Evolutionary conservation across 2,888 invertebrate species (phyloP).

Genomic region (Hirtodrosophila duncani): DNA sequence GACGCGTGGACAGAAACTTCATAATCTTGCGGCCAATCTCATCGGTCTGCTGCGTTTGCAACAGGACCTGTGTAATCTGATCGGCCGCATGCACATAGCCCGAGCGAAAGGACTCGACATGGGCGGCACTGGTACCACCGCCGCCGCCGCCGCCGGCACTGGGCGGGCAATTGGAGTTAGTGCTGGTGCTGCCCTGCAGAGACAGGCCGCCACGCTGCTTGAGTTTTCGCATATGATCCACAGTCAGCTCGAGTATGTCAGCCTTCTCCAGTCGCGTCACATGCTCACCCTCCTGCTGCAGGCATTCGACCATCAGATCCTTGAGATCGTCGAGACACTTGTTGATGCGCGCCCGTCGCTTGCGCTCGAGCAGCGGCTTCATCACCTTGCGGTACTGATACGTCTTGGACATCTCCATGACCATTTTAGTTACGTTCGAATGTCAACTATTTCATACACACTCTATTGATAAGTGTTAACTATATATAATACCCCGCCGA

Average conservation of each 20-base stretch:
- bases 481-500: slow-evolving; percentile 2
- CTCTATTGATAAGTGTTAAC: slow-evolving; percentile 15
- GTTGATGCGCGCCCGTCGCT: slow-evolving; percentile 92
- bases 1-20: slow-evolving; percentile 91
- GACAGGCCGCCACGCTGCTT: slow-evolving; percentile 87
- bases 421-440: slow-evolving; percentile 63
- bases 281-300: slow-evolving; percentile 90
- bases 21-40: slow-evolving; percentile 83
- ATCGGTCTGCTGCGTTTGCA: slow-evolving; percentile 82
- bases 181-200: slow-evolving; percentile 70
- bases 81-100: slow-evolving; percentile 94
- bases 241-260: slow-evolving; percentile 92
- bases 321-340: slow-evolving; percentile 93
- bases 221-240: slow-evolving; percentile 88
- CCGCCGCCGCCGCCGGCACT: slow-evolving; percentile 12
- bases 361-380: slow-evolving; percentile 94
- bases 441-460: slow-evolving; percentile 14
- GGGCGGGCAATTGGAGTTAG: too few relatives aligned
- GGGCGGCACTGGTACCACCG: slow-evolving; percentile 77
- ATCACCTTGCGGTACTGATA: slow-evolving; percentile 96
- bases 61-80: slow-evolving; percentile 92
- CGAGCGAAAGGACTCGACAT: slow-evolving; percentile 89
- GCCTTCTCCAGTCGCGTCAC: slow-evolving; percentile 94
- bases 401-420: slow-evolving; percentile 86
- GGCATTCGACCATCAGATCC: slow-evolving; percentile 87